These are phyloP conservation scores for Platalea minor DNA, from an alignment of 2,797 vertebrate genomes.

Conservation along the genomic window DNA sequence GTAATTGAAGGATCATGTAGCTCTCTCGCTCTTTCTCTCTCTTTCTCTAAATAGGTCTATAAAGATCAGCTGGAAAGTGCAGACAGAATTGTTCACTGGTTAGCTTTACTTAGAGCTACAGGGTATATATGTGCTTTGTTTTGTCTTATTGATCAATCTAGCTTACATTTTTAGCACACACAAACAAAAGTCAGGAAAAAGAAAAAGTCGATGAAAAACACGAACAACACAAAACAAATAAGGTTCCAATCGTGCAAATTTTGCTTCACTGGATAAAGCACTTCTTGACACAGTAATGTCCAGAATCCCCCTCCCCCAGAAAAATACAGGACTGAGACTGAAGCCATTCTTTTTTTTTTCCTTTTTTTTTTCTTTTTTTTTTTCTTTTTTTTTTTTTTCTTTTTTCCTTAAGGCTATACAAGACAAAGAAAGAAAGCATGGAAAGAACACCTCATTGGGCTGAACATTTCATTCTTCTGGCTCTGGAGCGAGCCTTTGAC, in stretches of 20 bases:
- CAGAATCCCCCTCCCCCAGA: constrained; percentile 77
- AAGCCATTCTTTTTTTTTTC: constrained; percentile 77
- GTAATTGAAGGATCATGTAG: constrained; percentile 56
- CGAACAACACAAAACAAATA: constrained; percentile 76
- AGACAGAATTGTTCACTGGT: constrained; percentile 78
- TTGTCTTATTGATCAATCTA: constrained; percentile 65
- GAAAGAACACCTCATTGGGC: constrained; percentile 77
- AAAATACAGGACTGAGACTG: constrained; percentile 83
- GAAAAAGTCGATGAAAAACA: constrained; percentile 63
- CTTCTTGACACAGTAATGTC: constrained; percentile 86
- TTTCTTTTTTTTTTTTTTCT: not conserved
- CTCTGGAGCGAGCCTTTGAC: constrained; percentile 71
- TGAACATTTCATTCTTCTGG: constrained; percentile 70
- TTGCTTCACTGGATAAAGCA: constrained; percentile 90
- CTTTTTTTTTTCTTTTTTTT: not conserved
- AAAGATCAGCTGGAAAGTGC: constrained; percentile 78
- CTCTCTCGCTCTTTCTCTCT: constrained; percentile 34
- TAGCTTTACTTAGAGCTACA: constrained; percentile 65
- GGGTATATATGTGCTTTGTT: constrained; percentile 49
- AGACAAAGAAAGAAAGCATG: constrained; percentile 87
- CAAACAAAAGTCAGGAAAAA: constrained; percentile 81
- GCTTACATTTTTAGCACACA: constrained; percentile 83
- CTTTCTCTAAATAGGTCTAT: constrained; percentile 62
- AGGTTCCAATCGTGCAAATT: constrained; percentile 92
- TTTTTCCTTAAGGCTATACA: constrained; percentile 89